phyloP scores from a whole-genome alignment of 2,797 vertebrate genomes.

The Etheostoma nigrum region DNA sequence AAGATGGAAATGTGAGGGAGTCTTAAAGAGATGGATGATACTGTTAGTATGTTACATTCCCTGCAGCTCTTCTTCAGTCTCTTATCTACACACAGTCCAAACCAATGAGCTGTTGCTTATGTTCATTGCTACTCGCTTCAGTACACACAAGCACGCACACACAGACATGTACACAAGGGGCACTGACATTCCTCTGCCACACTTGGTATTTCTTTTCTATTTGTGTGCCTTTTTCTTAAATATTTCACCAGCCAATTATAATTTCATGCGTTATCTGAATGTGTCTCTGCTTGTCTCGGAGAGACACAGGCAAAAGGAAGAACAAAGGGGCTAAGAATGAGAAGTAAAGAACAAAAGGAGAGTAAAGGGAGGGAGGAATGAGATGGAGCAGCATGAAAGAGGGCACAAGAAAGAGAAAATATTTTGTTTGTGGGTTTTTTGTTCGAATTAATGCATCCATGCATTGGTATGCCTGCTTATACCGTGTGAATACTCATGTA shows the following conservation, averaged over 20 bases:
- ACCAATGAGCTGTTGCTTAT: constrained; percentile 62
- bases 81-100: constrained; percentile 41
- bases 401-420: constrained; percentile 30
- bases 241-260: constrained; percentile 85
- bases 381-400: constrained; percentile 27
- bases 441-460: constrained; percentile 54
- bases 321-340: constrained; percentile 56
- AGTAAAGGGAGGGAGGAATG: constrained; percentile 18
- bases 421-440: constrained; percentile 57
- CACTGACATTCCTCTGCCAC: constrained; percentile 70
- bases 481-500: constrained; percentile 46
- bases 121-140: constrained; percentile 59
- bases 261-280: constrained; percentile 81
- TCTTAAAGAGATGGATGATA: constrained; percentile 33
- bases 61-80: constrained; percentile 33
- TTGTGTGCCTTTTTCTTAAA: constrained; percentile 80
- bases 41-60: constrained; percentile 37
- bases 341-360: constrained; percentile 40
- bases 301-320: constrained; percentile 49
- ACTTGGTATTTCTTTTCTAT: constrained; percentile 74
- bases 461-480: constrained; percentile 66
- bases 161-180: constrained; percentile 38
- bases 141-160: constrained; percentile 25
- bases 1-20: constrained; percentile 22
- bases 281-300: constrained; percentile 74